These are phyloP conservation scores for Paguma larvata DNA, from an alignment of 2,797 vertebrate genomes.

Conservation along the genomic window DNA sequence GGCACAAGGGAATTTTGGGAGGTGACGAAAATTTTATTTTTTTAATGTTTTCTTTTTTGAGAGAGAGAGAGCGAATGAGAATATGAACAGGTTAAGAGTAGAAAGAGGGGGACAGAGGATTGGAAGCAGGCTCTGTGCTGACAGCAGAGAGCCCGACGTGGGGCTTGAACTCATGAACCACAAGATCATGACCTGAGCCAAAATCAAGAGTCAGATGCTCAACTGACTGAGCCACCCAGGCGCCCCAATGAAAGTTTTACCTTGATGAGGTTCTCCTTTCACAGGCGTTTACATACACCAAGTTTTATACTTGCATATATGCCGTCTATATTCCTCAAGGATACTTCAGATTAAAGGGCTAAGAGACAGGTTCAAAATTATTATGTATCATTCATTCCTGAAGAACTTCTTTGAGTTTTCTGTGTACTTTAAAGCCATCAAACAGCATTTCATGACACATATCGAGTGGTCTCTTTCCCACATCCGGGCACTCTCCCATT, in stretches of 20 bases:
- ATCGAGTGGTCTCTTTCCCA: fast-evolving
- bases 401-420: not conserved
- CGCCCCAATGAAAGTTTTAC: not conserved
- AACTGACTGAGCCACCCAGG: too few species aligned
- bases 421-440: not conserved
- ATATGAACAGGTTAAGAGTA: too few species aligned
- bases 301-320: not conserved
- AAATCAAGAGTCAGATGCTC: too few species aligned
- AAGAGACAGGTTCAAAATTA: not conserved
- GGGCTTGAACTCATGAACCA: too few species aligned
- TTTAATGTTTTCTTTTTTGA: too few species aligned
- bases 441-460: not conserved
- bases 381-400: not conserved
- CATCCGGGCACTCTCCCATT: fast-evolving
- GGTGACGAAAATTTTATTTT: too few species aligned
- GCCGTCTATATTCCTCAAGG: not conserved
- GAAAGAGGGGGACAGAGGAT: too few species aligned
- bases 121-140: too few species aligned
- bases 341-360: not conserved
- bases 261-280: not conserved
- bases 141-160: too few species aligned
- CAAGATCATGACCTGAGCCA: too few species aligned
- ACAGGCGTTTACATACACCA: not conserved
- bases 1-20: not conserved
- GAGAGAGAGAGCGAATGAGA: too few species aligned